Conservation (phyloP, 2,888 invertebrate species). For the Scaptodrosophila latifasciaeformis region DNA sequence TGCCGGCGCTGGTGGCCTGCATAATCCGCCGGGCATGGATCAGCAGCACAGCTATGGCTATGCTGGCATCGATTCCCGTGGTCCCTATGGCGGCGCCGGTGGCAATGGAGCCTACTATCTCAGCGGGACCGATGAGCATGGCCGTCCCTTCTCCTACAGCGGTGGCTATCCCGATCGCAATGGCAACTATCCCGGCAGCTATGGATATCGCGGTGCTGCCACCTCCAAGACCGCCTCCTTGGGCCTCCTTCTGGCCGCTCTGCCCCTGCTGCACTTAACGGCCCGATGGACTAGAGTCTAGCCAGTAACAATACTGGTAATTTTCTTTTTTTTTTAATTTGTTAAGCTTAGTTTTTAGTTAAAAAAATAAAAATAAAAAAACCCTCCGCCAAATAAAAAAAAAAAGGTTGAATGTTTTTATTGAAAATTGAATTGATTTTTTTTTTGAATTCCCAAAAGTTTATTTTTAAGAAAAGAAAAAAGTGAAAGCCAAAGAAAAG, state of each 20-base stretch:
- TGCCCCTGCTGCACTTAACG: constrained; percentile 26
- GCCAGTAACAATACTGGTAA: neutral
- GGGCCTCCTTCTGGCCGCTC: constrained; percentile 13
- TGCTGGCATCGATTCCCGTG: constrained; percentile 49
- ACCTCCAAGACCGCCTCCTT: neutral
- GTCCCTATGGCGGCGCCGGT: constrained; percentile 51
- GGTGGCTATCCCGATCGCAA: constrained; percentile 31
- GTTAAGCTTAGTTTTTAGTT: constrained; percentile 55
- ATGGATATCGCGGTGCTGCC: constrained; percentile 14
- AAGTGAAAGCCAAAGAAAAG: constrained; percentile 16
- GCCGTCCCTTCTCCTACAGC: constrained; percentile 52
- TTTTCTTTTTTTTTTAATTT: constrained; percentile 29
- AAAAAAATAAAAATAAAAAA: constrained; percentile 31
- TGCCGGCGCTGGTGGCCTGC: constrained; percentile 42
- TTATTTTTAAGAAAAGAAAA: constrained; percentile 5
- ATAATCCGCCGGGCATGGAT: constrained; percentile 39
- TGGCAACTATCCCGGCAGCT: constrained; percentile 22
- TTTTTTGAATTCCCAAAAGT: too few species aligned
- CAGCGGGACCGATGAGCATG: constrained; percentile 58
- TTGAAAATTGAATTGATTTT: too few species aligned
- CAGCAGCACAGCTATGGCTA: constrained; percentile 54
- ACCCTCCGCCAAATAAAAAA: constrained; percentile 17
- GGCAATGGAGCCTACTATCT: constrained; percentile 57
- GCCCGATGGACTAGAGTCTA: constrained; percentile 20
- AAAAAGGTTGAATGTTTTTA: neutral